These are phyloP conservation scores for Strongylocentrotus purpuratus DNA, from an alignment of 35 echinoderm and acorn worm genomes.

Conservation along the genomic window DNA sequence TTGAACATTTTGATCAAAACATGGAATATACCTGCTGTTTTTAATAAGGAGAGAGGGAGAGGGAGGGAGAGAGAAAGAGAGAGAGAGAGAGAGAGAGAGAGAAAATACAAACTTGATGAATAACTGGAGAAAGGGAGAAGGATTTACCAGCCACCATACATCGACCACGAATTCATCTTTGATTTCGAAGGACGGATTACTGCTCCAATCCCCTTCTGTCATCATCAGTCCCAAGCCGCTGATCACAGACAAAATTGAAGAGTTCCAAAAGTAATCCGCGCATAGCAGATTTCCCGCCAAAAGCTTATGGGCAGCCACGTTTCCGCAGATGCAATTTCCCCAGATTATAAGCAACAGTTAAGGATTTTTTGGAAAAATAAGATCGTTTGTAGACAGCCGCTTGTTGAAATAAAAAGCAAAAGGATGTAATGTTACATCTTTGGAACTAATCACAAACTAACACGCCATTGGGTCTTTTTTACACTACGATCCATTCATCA, in stretches of 20 bases:
- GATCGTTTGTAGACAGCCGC: background rate
- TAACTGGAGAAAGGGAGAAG: background rate
- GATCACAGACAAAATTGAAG: background rate
- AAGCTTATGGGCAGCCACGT: background rate
- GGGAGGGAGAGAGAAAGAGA: no score
- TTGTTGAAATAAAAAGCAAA: background rate
- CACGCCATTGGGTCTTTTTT: background rate
- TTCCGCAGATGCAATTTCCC: background rate
- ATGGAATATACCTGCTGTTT: no score
- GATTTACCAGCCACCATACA: background rate
- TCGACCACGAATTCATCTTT: background rate
- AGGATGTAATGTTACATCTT: background rate
- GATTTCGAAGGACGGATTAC: background rate
- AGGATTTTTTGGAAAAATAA: background rate
- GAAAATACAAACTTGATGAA: background rate
- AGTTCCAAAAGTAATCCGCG: background rate
- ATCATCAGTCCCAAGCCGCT: background rate
- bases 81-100: no score
- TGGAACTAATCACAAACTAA: background rate
- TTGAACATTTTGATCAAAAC: no score
- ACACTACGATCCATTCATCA: no score
- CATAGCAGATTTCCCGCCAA: background rate
- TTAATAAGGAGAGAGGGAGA: no score
- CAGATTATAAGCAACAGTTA: background rate
- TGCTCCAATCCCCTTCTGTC: background rate